A percentile compares a stretch with the other conserved stretches of the same genome.
These are phyloP conservation scores for Seriola aureovittata DNA, from an alignment of 2,113 vertebrate genomes.

Conservation along the genomic window DNA sequence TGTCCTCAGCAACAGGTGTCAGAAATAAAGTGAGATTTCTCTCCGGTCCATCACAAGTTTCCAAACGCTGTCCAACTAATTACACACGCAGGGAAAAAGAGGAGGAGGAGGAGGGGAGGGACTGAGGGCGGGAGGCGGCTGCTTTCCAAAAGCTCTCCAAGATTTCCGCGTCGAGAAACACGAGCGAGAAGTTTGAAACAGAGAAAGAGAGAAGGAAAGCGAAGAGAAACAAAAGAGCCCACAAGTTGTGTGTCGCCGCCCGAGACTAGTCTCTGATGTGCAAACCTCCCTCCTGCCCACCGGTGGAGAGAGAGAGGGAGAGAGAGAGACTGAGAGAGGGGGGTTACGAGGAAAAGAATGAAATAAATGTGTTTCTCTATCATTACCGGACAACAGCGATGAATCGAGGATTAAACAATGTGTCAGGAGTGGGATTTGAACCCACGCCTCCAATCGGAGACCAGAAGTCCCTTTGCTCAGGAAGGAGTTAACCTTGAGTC, in stretches of 20 bases:
- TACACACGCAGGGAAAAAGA: slow-evolving; percentile 27
- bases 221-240: slow-evolving; percentile 17
- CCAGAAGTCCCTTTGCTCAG: not conserved
- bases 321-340: not conserved
- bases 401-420: too few relatives aligned
- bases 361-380: too few relatives aligned
- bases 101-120: not conserved
- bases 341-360: too few relatives aligned
- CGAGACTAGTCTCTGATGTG: slow-evolving; percentile 18
- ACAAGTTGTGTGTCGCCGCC: not conserved
- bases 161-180: slow-evolving; percentile 30
- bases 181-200: slow-evolving; percentile 41
- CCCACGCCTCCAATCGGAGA: too few relatives aligned
- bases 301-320: not conserved
- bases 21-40: slow-evolving; percentile 51
- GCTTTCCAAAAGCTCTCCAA: slow-evolving; percentile 1
- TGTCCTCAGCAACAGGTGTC: slow-evolving; percentile 77
- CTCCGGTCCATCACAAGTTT: slow-evolving; percentile 62
- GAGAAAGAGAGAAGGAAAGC: not conserved
- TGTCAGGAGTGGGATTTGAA: too few relatives aligned
- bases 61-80: slow-evolving; percentile 53
- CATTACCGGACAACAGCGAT: too few relatives aligned
- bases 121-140: not conserved
- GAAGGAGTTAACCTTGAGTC: slow-evolving; percentile 64
- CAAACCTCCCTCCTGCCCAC: slow-evolving; percentile 12